phyloP scores from a whole-genome alignment of 2,797 vertebrate species.

The Parauchenoglanis ngamensis region DNA sequence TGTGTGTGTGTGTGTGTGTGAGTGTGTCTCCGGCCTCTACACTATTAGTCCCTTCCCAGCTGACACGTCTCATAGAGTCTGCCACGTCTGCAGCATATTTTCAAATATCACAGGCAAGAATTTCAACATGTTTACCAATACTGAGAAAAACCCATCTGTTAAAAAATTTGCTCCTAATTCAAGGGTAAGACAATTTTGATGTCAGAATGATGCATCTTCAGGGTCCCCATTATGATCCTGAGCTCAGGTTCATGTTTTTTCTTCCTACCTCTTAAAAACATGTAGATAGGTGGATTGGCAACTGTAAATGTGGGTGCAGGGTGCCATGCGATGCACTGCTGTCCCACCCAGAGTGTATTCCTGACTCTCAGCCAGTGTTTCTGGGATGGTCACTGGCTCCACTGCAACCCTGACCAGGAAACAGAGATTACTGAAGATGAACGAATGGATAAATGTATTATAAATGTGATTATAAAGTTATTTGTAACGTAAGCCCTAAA shows the following conservation, averaged over 20 bases:
- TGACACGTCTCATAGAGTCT: background rate
- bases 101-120: background rate
- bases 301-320: background rate
- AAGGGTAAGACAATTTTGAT: background rate
- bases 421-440: background rate
- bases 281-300: background rate
- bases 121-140: background rate
- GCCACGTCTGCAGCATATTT: constrained; percentile 5
- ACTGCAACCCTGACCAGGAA: background rate
- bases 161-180: background rate
- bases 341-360: background rate
- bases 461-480: background rate
- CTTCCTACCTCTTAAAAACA: background rate
- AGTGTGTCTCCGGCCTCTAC: background rate
- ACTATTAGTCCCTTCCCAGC: background rate
- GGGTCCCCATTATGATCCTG: background rate
- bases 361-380: too few species aligned
- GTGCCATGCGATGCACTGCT: background rate
- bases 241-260: background rate
- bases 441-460: background rate
- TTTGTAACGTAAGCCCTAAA: background rate
- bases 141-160: background rate
- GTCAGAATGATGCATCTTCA: background rate
- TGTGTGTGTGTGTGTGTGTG: background rate
- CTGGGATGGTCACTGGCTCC: background rate